Conservation (phyloP, 2,113 vertebrate genomes). For the Malaclemys terrapin region DNA sequence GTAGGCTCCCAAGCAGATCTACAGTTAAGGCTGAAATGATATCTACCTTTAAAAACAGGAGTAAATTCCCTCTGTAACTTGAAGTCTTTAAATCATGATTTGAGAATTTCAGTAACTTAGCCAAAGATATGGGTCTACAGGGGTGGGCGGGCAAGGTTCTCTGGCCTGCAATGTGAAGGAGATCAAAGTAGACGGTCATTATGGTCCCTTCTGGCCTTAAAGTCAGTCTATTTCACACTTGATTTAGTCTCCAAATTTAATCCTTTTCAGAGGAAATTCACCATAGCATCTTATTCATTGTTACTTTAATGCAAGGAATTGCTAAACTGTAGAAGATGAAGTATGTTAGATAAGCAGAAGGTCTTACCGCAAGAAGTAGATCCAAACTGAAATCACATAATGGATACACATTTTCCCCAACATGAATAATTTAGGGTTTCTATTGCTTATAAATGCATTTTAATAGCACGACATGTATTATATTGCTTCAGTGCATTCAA, state of each 20-base stretch:
- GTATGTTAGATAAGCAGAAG: rapidly evolving
- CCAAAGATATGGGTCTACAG: too few species aligned
- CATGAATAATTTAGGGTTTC: background rate
- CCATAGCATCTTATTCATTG: background rate
- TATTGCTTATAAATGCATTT: conserved; percentile 1
- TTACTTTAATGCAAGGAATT: background rate
- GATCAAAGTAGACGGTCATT: too few species aligned
- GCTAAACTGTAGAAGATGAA: background rate
- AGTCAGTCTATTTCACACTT: background rate
- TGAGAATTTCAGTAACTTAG: too few species aligned
- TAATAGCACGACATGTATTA: background rate
- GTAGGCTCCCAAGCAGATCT: too few species aligned
- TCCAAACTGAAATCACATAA: background rate
- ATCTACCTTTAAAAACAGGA: too few species aligned
- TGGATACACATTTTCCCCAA: background rate
- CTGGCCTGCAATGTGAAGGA: too few species aligned
- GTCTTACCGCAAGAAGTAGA: background rate
- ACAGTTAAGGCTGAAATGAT: too few species aligned
- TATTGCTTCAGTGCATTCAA: background rate
- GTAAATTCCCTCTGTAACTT: too few species aligned
- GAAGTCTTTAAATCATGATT: too few species aligned
- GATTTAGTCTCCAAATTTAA: background rate
- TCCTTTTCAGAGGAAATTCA: background rate
- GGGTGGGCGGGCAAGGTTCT: too few species aligned
- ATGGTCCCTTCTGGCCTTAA: too few species aligned